Percentiles rank a stretch among this genome's conserved stretches.
phyloP scores from a whole-genome alignment of 2,888 invertebrate genomes.

The Acheta domesticus region DNA sequence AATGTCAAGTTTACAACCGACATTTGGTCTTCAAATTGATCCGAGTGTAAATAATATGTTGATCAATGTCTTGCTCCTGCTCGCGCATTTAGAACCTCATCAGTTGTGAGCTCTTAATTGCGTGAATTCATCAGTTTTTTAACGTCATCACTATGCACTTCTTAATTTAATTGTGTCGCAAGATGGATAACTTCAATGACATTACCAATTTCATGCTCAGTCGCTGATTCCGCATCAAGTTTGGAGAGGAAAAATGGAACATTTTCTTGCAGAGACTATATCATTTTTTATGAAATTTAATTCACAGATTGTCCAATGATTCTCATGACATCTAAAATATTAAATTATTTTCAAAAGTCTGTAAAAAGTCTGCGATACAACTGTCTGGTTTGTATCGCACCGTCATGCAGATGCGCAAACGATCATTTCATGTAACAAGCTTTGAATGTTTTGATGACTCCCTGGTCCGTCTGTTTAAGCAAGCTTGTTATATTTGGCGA shows the following conservation, averaged over 20 bases:
- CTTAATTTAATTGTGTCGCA: slow-evolving; percentile 38
- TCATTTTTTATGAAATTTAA: too few species aligned
- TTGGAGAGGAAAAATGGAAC: not conserved
- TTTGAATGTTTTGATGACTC: not conserved
- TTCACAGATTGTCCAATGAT: too few species aligned
- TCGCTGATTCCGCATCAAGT: not conserved
- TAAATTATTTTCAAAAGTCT: not conserved
- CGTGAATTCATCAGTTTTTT: slow-evolving; percentile 41
- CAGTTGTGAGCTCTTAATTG: slow-evolving; percentile 36
- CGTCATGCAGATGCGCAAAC: not conserved
- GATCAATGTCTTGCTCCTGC: slow-evolving; percentile 39
- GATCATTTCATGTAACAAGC: not conserved
- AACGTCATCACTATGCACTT: slow-evolving; percentile 41
- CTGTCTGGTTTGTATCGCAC: not conserved
- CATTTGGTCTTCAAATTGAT: not conserved
- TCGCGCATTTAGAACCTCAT: slow-evolving; percentile 26
- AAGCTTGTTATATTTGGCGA: not conserved
- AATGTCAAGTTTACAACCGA: not conserved
- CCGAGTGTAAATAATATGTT: not conserved
- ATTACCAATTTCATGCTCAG: not conserved
- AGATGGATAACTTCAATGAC: slow-evolving; percentile 30
- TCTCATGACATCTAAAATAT: too few species aligned
- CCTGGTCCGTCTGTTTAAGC: not conserved
- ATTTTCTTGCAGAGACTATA: too few species aligned
- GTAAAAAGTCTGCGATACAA: not conserved